These are phyloP conservation scores for Bedellia somnulentella DNA, from an alignment of 2,888 invertebrate species.

Conservation along the genomic window DNA sequence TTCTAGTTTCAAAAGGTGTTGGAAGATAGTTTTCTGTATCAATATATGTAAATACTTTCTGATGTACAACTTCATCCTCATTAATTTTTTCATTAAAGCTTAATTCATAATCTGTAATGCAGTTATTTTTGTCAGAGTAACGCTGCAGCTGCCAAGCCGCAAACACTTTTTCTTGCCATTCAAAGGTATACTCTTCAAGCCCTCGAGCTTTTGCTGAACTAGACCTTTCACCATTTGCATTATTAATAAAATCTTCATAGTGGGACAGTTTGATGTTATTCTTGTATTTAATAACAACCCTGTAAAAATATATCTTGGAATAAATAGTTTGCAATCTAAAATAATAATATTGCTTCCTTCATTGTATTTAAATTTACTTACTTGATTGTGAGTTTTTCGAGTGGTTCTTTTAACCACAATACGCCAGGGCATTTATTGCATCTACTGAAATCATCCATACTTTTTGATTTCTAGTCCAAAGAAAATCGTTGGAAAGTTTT, in stretches of 20 bases:
- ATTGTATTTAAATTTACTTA: too few relatives aligned
- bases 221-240: slow-evolving; percentile 12
- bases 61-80: slow-evolving; percentile 24
- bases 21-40: slow-evolving; percentile 57
- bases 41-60: slow-evolving; percentile 58
- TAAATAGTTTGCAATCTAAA: too few relatives aligned
- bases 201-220: slow-evolving; percentile 16
- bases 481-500: too few relatives aligned
- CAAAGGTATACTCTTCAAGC: slow-evolving; percentile 40
- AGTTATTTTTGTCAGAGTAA: slow-evolving; percentile 64
- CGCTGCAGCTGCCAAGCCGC: slow-evolving; percentile 62
- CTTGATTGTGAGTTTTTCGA: slow-evolving; percentile 54
- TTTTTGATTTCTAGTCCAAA: too few relatives aligned
- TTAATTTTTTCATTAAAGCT: slow-evolving; percentile 25
- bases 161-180: slow-evolving; percentile 76
- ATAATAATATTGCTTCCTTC: too few relatives aligned
- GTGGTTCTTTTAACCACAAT: slow-evolving; percentile 50
- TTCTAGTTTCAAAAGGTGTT: slow-evolving; percentile 20
- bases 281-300: slow-evolving; percentile 33
- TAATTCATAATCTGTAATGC: slow-evolving; percentile 60
- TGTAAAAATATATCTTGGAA: too few relatives aligned
- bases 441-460: slow-evolving; percentile 33
- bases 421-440: slow-evolving; percentile 41
- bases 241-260: slow-evolving; percentile 30
- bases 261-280: slow-evolving; percentile 32